Evolutionary conservation across 2,888 invertebrate genomes (phyloP).

Genomic region (Drosophila affinis): DNA sequence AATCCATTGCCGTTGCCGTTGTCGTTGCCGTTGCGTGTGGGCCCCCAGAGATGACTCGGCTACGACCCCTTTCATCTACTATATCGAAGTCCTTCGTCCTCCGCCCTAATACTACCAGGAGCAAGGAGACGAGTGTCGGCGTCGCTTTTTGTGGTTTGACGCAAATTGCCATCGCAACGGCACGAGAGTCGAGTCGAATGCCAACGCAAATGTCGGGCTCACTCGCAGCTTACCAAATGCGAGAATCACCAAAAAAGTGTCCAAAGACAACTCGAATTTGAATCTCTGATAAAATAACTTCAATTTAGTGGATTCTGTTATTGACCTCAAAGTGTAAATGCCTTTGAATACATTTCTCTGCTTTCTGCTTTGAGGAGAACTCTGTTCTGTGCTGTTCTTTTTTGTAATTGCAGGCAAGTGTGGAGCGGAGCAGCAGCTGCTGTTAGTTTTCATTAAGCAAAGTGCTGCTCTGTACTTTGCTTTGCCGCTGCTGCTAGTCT

Average conservation of each 20-base stretch:
- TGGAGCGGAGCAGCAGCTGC: not conserved
- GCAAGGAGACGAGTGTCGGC: slow-evolving; percentile 19
- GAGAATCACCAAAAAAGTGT: slow-evolving; percentile 20
- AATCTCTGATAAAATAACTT: slow-evolving; percentile 13
- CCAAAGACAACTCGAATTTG: not conserved
- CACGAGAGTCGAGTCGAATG: slow-evolving; percentile 16
- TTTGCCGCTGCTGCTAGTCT: not conserved
- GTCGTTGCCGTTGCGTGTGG: slow-evolving; percentile 17
- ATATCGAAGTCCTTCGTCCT: not conserved
- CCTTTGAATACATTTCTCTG: not conserved
- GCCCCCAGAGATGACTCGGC: slow-evolving; percentile 60
- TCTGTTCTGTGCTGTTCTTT: not conserved
- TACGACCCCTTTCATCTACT: slow-evolving; percentile 1
- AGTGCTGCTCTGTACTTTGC: slow-evolving; percentile 22
- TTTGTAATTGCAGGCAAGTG: not conserved
- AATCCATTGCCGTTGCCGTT: slow-evolving; percentile 17
- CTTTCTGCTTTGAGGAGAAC: not conserved
- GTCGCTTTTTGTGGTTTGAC: slow-evolving; percentile 64
- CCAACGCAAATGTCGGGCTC: slow-evolving; percentile 28
- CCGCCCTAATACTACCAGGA: not conserved
- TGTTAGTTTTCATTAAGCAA: slow-evolving; percentile 37
- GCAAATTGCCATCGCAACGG: slow-evolving; percentile 59
- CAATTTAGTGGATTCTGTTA: not conserved
- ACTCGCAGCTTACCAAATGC: slow-evolving; percentile 35
- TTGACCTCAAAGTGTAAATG: not conserved